A percentile compares a stretch with the other conserved stretches of the same genome.
Conservation (phyloP, 2,797 vertebrate genomes). For the Helarctos malayanus region DNA sequence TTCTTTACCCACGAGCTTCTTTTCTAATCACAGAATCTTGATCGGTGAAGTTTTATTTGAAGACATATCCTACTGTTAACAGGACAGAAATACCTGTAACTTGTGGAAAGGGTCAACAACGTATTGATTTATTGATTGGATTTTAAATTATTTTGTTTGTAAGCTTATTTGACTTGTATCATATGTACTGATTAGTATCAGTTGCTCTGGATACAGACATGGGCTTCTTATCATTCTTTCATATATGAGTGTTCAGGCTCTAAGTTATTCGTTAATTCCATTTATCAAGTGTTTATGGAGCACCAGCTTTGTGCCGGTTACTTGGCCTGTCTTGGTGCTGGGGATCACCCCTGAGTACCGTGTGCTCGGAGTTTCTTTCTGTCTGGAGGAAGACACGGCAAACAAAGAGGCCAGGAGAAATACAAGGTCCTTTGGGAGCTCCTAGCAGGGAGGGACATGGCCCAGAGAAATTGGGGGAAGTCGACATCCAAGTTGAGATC, state of each 20-base stretch:
- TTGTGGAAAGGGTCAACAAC: slow-evolving; percentile 8
- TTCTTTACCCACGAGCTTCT: slow-evolving; percentile 53
- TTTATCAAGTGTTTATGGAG: not conserved
- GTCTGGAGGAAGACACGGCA: not conserved
- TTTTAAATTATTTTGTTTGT: slow-evolving; percentile 56
- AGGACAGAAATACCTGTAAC: not conserved
- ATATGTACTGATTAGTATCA: not conserved
- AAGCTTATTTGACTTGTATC: slow-evolving; percentile 32
- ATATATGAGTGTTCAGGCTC: not conserved
- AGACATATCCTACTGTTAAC: slow-evolving; percentile 27
- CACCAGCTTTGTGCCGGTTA: not conserved
- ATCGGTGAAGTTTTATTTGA: slow-evolving; percentile 68
- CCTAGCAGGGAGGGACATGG: not conserved
- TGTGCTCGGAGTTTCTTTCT: not conserved
- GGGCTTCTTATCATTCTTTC: not conserved
- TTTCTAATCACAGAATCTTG: slow-evolving; percentile 60
- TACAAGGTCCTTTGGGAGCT: not conserved
- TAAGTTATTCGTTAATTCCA: slow-evolving; percentile 36
- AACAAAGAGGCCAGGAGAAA: not conserved
- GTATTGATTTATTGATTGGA: not conserved
- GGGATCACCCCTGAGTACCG: not conserved
- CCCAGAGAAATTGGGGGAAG: not conserved
- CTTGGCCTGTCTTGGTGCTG: not conserved
- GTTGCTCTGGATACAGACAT: not conserved
- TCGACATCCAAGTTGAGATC: not conserved